Evolutionary conservation across 2,113 vertebrate genomes (phyloP).

Genomic region (Oceanodroma tethys): DNA sequence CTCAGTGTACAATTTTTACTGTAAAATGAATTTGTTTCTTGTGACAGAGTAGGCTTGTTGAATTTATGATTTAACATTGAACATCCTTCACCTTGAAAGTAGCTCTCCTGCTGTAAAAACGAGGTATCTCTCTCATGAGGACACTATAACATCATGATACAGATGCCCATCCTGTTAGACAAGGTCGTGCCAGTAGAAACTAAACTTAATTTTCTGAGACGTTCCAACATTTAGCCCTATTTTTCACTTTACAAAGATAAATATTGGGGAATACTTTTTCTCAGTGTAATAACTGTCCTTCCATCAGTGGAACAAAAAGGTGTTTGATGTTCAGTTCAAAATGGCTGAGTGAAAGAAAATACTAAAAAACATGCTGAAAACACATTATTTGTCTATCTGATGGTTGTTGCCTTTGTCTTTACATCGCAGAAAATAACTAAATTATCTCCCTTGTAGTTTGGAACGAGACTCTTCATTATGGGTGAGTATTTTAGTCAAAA

Average conservation of each 20-base stretch:
- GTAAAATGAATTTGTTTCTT: slow-evolving; percentile 53
- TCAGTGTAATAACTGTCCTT: background rate
- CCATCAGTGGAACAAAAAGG: background rate
- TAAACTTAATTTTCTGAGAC: slow-evolving; percentile 25
- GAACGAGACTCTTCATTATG: background rate
- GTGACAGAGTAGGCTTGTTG: slow-evolving; percentile 6
- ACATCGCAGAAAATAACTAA: background rate
- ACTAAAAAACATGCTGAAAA: background rate
- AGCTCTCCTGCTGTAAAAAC: background rate
- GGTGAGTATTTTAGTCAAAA: background rate
- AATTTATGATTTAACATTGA: slow-evolving; percentile 43
- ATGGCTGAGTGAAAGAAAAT: background rate
- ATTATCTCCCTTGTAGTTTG: background rate
- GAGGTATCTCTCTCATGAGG: background rate
- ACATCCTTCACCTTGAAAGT: slow-evolving; percentile 40
- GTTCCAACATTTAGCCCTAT: background rate
- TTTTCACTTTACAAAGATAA: slow-evolving; percentile 34
- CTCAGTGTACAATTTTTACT: slow-evolving; percentile 29
- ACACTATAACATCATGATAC: slow-evolving; percentile 12
- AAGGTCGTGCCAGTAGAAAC: background rate
- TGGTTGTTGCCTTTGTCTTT: background rate
- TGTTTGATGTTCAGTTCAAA: background rate
- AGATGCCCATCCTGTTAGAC: slow-evolving; percentile 25
- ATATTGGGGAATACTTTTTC: background rate
- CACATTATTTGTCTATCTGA: background rate